A percentile compares a stretch with the other conserved stretches of the same genome.
These are phyloP conservation scores for Physella acuta DNA, from an alignment of 1,140 invertebrate genomes.

Conservation along the genomic window DNA sequence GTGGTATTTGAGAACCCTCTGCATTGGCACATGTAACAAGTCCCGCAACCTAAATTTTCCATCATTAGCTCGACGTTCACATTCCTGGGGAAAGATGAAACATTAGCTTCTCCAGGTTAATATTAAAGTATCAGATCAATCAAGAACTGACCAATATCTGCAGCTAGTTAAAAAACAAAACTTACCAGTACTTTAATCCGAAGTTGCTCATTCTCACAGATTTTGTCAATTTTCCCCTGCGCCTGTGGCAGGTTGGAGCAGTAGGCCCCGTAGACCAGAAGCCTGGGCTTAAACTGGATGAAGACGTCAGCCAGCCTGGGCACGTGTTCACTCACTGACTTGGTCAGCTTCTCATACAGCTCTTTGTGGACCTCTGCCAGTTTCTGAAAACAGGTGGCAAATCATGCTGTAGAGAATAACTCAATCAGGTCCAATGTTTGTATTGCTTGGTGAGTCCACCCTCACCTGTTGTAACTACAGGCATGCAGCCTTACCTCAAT, in stretches of 20 bases:
- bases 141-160: no score
- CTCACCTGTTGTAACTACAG: neutral
- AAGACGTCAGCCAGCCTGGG: slow-evolving; percentile 65
- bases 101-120: no score
- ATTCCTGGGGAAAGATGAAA: slow-evolving; percentile 70
- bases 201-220: slow-evolving; percentile 68
- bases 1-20: slow-evolving; percentile 95
- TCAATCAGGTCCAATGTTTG: neutral
- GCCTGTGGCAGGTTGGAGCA: slow-evolving; percentile 87
- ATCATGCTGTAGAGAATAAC: neutral
- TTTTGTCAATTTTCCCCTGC: slow-evolving; percentile 75
- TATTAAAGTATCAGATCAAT: no score
- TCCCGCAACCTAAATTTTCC: slow-evolving; percentile 92
- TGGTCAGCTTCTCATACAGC: slow-evolving; percentile 77
- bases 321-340: slow-evolving; percentile 66
- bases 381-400: slow-evolving; percentile 65
- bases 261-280: slow-evolving; percentile 93
- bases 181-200: slow-evolving; percentile 65
- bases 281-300: slow-evolving; percentile 83
- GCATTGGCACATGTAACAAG: slow-evolving; percentile 95
- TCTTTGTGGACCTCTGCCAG: slow-evolving; percentile 82
- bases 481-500: slow-evolving; percentile 79
- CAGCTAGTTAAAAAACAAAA: no score
- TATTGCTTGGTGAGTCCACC: neutral
- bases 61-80: slow-evolving; percentile 89